Conservation (phyloP, 2,888 invertebrate genomes). For the Hybos culiciformis region DNA sequence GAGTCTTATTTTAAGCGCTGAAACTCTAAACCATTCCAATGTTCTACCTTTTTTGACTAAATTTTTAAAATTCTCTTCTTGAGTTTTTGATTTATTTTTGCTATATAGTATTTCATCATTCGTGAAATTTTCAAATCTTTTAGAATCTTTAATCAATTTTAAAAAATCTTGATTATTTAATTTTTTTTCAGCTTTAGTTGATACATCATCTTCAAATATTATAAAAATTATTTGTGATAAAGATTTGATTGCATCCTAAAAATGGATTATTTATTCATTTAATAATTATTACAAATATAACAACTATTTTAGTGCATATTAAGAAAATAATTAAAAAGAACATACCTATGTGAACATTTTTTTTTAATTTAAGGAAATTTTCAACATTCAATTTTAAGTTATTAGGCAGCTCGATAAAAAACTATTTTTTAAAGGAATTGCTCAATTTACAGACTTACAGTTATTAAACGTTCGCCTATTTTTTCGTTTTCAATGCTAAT, state of each 20-base stretch:
- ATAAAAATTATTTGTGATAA: slow-evolving; percentile 27
- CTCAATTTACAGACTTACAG: no score
- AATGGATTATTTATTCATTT: not conserved
- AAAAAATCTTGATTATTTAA: slow-evolving; percentile 21
- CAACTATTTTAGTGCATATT: not conserved
- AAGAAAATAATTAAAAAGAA: no score
- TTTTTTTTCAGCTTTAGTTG: slow-evolving; percentile 17
- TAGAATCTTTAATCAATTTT: slow-evolving; percentile 13
- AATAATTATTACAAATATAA: not conserved
- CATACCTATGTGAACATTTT: no score
- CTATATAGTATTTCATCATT: slow-evolving; percentile 19
- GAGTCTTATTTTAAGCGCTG: slow-evolving; percentile 25
- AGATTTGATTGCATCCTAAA: slow-evolving; percentile 24
- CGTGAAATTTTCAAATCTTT: not conserved
- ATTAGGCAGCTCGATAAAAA: no score
- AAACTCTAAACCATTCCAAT: slow-evolving; percentile 34
- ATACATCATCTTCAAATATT: slow-evolving; percentile 29
- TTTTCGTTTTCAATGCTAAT: slow-evolving; percentile 40
- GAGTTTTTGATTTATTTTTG: slow-evolving; percentile 17
- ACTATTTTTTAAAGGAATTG: not conserved
- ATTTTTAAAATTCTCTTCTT: slow-evolving; percentile 19
- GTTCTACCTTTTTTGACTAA: slow-evolving; percentile 23
- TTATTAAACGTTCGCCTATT: slow-evolving; percentile 42
- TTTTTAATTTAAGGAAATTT: no score
- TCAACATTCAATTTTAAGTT: no score